Base-by-base conservation (phyloP, 2,797 vertebrate species). In the Geotrypetes seraphini region DNA sequence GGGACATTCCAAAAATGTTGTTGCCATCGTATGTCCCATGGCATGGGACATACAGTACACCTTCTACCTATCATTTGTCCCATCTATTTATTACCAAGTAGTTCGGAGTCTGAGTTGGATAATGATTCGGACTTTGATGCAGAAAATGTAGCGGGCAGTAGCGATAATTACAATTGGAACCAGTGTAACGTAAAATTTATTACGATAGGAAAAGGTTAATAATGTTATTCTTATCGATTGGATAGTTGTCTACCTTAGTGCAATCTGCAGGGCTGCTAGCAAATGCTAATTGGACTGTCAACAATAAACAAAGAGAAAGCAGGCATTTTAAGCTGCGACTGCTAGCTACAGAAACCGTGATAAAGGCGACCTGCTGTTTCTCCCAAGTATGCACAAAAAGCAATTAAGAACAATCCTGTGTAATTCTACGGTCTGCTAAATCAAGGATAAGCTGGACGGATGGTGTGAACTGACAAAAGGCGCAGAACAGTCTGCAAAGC, bases 391-490 rank as follows among this genome's bases (percentile, higher is more conserved):
- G 22, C 46, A 45, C 57, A 36, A 50, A 50, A 65, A 41, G 22
- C 21, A 27, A 42, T 57, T 60, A 63, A 51, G 66, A 33, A 47
- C 57, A 56, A 6, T 47, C 45, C 36, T 47, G 43, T 33, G 5
- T 43, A 47, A 53, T 40, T 1, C 30, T 27, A 30, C 12, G 33
- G 39, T 29, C 39, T 39, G 38, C 27, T 51, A 39, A 59, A 43
- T 34, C 46, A 38, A 50, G 43, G 44, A 35, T 57, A 52, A 63
- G 23, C 25, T 12, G 8, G 42, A n/a, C n/a, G n/a, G n/a, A 38
- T 15, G 25, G 43, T 33, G 10, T 19, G 28, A 50, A 45, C 24
- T 47, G 36, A 54, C 43, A 44, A 52, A 65, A 63, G 56, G 33
- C 15, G 28, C 22, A 40, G 21, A 48, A 31, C n/a, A 53, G 44